These are phyloP conservation scores for Setophaga kirtlandii DNA, from an alignment of 2,113 vertebrate species.

Conservation along the genomic window DNA sequence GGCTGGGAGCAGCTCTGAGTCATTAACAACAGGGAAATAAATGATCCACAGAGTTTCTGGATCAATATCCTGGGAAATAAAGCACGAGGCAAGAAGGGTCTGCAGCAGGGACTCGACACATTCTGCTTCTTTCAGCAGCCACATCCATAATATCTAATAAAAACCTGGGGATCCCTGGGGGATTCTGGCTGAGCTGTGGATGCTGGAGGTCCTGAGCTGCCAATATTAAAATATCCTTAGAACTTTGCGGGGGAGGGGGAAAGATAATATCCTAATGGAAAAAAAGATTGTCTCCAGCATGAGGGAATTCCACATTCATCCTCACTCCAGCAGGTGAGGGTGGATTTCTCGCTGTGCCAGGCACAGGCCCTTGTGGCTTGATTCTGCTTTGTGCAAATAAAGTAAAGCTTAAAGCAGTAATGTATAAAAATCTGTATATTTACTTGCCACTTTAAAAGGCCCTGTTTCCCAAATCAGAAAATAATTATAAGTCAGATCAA, in stretches of 20 bases:
- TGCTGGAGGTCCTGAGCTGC: background rate
- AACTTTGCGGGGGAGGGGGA: background rate
- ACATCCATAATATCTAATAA: background rate
- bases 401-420: background rate
- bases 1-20: background rate
- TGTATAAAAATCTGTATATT: background rate
- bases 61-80: background rate
- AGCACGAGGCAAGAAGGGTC: background rate
- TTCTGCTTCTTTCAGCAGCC: background rate
- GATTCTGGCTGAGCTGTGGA: background rate
- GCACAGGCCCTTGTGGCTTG: background rate
- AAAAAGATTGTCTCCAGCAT: background rate
- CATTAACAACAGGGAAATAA: background rate
- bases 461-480: background rate
- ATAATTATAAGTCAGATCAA: background rate
- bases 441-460: background rate
- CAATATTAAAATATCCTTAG: background rate
- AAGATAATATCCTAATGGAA: background rate
- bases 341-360: background rate
- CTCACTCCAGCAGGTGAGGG: background rate
- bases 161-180: background rate
- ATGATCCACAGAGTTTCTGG: background rate
- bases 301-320: background rate
- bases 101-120: background rate
- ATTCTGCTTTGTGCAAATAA: background rate